Evolutionary conservation across 2,797 vertebrate genomes (phyloP).

Genomic region (Sebastes diploproa): DNA sequence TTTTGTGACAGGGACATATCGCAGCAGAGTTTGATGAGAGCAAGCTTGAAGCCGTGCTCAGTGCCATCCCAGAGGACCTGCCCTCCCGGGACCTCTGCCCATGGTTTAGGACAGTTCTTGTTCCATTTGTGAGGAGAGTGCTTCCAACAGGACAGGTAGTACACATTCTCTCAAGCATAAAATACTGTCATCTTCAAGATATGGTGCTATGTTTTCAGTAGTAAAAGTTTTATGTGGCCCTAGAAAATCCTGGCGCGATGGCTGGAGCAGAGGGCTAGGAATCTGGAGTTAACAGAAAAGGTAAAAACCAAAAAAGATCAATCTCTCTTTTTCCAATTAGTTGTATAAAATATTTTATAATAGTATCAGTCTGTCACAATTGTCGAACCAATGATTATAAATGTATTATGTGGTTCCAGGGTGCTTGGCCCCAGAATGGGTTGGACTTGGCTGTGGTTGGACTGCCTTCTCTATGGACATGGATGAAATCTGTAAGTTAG

Average conservation of each 20-base stretch:
- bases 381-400: neutral
- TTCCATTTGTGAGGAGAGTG: constrained; percentile 88
- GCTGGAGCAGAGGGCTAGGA: constrained; percentile 91
- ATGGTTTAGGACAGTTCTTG: constrained; percentile 91
- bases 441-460: constrained; percentile 89
- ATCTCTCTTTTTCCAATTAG: neutral
- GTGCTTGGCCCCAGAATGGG: constrained; percentile 95
- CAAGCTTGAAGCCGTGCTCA: constrained; percentile 86
- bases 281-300: constrained; percentile 95
- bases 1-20: constrained; percentile 86
- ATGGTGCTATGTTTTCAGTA: neutral
- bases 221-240: constrained; percentile 3
- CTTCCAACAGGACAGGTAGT: constrained; percentile 91
- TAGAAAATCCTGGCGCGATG: constrained; percentile 92
- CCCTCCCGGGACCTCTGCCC: constrained; percentile 85
- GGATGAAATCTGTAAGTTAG: constrained; percentile 85
- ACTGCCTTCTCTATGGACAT: constrained; percentile 83
- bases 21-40: constrained; percentile 83
- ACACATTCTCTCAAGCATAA: neutral
- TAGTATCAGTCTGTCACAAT: neutral
- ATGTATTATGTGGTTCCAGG: constrained; percentile 69
- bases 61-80: constrained; percentile 83
- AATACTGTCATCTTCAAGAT: neutral
- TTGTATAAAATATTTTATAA: neutral
- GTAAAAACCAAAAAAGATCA: constrained; percentile 63